phyloP scores from a whole-genome alignment of 2,113 vertebrate genomes.

The Antechinus flavipes region DNA sequence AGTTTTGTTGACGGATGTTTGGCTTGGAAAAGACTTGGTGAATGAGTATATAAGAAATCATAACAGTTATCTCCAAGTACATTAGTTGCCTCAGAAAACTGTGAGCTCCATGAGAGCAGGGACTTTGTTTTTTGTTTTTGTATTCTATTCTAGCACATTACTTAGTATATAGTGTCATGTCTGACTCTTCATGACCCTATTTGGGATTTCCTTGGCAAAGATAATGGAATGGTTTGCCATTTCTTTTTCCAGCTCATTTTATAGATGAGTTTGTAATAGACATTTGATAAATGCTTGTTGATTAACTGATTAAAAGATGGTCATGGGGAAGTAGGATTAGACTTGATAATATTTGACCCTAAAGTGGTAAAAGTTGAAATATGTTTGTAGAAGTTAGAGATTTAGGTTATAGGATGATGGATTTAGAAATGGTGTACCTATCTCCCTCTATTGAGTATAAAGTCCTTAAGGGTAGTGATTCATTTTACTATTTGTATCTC shows the following conservation, averaged over 20 bases:
- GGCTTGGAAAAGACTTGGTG: background rate
- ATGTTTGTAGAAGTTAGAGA: background rate
- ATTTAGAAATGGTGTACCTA: background rate
- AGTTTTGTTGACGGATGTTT: background rate
- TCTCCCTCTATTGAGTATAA: background rate
- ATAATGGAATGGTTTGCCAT: background rate
- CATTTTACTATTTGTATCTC: background rate
- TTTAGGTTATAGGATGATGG: background rate
- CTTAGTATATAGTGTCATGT: background rate
- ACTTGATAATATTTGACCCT: background rate
- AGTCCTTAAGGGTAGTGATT: background rate
- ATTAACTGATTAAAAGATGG: background rate
- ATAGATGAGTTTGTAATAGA: background rate
- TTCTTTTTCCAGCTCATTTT: background rate
- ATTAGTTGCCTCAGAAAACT: background rate
- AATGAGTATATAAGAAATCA: background rate
- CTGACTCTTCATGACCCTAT: background rate
- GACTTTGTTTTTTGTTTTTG: background rate
- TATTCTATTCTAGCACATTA: background rate
- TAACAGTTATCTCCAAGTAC: background rate
- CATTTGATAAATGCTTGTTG: background rate
- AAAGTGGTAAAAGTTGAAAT: background rate
- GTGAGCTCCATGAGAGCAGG: background rate
- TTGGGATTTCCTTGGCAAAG: background rate
- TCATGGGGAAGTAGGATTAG: background rate